These are phyloP conservation scores for Dipodomys spectabilis DNA, from an alignment of 2,113 vertebrate species.

Conservation along the genomic window DNA sequence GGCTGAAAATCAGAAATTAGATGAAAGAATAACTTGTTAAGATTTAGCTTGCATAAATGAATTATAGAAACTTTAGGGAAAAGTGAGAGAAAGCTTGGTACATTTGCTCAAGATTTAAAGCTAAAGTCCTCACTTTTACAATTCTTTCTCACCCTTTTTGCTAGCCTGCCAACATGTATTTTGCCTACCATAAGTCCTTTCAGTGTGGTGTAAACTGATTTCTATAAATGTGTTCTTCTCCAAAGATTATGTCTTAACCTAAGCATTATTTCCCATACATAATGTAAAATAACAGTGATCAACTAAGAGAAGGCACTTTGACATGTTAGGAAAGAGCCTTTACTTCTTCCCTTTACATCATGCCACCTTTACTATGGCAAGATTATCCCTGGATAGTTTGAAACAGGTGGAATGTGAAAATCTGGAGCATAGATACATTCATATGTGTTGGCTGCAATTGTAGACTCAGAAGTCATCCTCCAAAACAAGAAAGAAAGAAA, in stretches of 20 bases:
- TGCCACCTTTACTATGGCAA: not conserved
- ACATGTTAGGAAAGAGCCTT: not conserved
- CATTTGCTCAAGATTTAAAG: not conserved
- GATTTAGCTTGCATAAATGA: not conserved
- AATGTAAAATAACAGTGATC: slow-evolving; percentile 45
- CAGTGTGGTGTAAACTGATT: not conserved
- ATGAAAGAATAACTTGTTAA: not conserved
- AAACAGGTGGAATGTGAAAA: not conserved
- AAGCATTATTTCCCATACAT: not conserved
- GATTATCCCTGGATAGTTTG: not conserved
- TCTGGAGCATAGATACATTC: not conserved
- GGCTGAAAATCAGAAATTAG: not conserved
- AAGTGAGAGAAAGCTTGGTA: not conserved
- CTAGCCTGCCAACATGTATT: not conserved
- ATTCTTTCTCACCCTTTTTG: not conserved
- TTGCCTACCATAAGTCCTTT: not conserved
- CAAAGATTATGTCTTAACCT: slow-evolving; percentile 16
- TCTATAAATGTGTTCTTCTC: not conserved
- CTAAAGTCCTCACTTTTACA: not conserved
- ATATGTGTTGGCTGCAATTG: not conserved
- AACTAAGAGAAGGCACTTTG: not conserved
- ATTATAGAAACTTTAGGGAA: not conserved
- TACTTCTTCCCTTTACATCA: not conserved
- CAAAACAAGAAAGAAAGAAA: not conserved
- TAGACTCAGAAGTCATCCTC: not conserved